phyloP scores from a whole-genome alignment of 2,888 invertebrate genomes.

The Phengaris alcon region DNA sequence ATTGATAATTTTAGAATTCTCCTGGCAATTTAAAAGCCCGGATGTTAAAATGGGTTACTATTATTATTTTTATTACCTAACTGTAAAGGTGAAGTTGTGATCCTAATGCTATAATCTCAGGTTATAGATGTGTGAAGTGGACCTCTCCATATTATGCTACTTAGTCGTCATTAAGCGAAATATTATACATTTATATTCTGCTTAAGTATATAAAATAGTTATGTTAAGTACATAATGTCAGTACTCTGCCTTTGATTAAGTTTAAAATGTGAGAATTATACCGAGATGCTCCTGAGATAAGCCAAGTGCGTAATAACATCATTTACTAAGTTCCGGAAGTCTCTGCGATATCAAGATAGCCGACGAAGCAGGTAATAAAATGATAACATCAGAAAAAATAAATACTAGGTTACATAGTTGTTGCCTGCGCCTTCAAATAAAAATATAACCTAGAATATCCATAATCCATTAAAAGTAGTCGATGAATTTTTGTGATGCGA shows the following conservation, averaged over 20 bases:
- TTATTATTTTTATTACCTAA: too few species aligned
- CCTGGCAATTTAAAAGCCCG: background rate
- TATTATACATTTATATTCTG: background rate
- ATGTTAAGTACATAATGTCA: background rate
- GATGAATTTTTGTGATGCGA: too few species aligned
- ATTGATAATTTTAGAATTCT: background rate
- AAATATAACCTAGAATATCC: too few species aligned
- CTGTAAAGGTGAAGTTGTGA: background rate
- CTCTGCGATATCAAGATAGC: too few species aligned
- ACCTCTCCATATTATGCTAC: background rate
- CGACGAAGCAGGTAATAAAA: too few species aligned
- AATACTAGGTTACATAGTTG: too few species aligned
- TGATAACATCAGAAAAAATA: too few species aligned
- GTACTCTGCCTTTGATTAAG: background rate
- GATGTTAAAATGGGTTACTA: background rate
- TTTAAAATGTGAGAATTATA: slow-evolving; percentile 3
- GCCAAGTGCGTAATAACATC: background rate
- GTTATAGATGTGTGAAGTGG: background rate
- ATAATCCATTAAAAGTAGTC: too few species aligned
- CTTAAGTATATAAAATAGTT: background rate
- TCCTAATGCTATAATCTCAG: background rate
- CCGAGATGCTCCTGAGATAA: background rate
- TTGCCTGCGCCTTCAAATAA: too few species aligned
- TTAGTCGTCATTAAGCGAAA: background rate
- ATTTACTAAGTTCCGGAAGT: background rate